Evolutionary conservation across 2,888 invertebrate species (phyloP).

Genomic region (Ennomos fuscantarius): DNA sequence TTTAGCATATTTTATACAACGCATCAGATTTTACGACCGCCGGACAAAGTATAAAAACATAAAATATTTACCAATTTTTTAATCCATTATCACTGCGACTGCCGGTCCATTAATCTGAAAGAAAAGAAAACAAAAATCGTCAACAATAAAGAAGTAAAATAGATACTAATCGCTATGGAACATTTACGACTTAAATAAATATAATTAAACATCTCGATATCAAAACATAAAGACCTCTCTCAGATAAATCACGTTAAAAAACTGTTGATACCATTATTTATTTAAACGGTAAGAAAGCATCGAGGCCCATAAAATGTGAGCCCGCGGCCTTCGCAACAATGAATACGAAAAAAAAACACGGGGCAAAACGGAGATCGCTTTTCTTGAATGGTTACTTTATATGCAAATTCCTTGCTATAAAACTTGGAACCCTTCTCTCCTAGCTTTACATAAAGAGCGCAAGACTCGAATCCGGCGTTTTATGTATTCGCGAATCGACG

Average conservation of each 20-base stretch:
- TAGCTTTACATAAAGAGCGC: conserved; percentile 78
- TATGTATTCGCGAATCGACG: conserved; percentile 83
- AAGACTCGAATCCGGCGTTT: conserved; percentile 80
- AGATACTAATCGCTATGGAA: conserved; percentile 45
- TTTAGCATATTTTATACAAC: conserved; percentile 58
- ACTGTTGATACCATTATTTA: conserved; percentile 80
- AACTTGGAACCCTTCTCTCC: conserved; percentile 82
- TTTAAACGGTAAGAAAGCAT: conserved; percentile 77
- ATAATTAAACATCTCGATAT: conserved; percentile 59
- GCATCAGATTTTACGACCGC: conserved; percentile 51
- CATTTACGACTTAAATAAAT: conserved; percentile 60
- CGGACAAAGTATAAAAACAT: conserved; percentile 50
- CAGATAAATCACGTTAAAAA: conserved; percentile 71
- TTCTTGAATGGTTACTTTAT: conserved; percentile 86
- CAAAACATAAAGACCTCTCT: conserved; percentile 61
- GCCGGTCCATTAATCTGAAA: conserved; percentile 68
- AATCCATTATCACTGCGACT: conserved; percentile 56
- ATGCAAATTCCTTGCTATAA: conserved; percentile 84
- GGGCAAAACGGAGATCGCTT: conserved; percentile 80
- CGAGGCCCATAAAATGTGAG: conserved; percentile 76
- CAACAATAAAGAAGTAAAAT: conserved; percentile 43
- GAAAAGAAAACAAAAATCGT: conserved; percentile 48
- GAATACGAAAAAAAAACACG: conserved; percentile 78
- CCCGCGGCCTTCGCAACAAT: conserved; percentile 78
- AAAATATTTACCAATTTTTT: conserved; percentile 58